phyloP scores from a whole-genome alignment of 2,888 invertebrate species.

The Corythucha ciliata region DNA sequence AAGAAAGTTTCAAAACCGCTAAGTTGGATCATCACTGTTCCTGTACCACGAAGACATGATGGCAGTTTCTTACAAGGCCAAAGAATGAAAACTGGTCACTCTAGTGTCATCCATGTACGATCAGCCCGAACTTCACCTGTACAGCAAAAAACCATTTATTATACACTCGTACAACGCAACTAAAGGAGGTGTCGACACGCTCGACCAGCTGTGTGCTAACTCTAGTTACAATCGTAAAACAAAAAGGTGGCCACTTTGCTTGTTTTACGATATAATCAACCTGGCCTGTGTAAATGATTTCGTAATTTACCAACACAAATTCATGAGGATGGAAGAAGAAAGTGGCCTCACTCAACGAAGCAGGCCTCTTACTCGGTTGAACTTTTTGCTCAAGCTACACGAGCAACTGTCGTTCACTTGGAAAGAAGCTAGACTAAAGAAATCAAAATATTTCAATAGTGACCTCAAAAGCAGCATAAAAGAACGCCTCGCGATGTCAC shows the following conservation, averaged over 20 bases:
- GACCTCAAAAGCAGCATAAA: too few relatives aligned
- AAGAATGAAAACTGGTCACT: slow-evolving; percentile 32
- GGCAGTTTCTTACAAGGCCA: slow-evolving; percentile 35
- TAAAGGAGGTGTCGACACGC: slow-evolving; percentile 35
- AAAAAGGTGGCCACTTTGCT: slow-evolving; percentile 33
- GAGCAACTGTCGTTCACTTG: slow-evolving; percentile 18
- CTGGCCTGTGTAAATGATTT: slow-evolving; percentile 34
- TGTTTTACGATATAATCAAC: slow-evolving; percentile 35
- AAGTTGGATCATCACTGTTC: slow-evolving; percentile 33
- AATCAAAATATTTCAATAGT: too few relatives aligned
- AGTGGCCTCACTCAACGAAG: not conserved
- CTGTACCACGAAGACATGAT: slow-evolving; percentile 35
- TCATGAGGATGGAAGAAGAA: not conserved
- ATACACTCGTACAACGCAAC: slow-evolving; percentile 35
- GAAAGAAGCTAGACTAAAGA: too few relatives aligned
- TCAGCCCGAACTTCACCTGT: slow-evolving; percentile 27
- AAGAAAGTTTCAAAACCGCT: slow-evolving; percentile 26
- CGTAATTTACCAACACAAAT: slow-evolving; percentile 18
- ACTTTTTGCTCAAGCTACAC: slow-evolving; percentile 18
- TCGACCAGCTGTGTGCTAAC: slow-evolving; percentile 34
- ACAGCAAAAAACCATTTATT: slow-evolving; percentile 35
- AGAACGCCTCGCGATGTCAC: too few relatives aligned
- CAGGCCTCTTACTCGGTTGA: not conserved
- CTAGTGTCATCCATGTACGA: slow-evolving; percentile 36
- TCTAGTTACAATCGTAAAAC: slow-evolving; percentile 32